Percentiles rank a stretch among this genome's conserved stretches.
Evolutionary conservation across 2,113 vertebrate species (phyloP).

Genomic region (Todiramphus chloris): DNA sequence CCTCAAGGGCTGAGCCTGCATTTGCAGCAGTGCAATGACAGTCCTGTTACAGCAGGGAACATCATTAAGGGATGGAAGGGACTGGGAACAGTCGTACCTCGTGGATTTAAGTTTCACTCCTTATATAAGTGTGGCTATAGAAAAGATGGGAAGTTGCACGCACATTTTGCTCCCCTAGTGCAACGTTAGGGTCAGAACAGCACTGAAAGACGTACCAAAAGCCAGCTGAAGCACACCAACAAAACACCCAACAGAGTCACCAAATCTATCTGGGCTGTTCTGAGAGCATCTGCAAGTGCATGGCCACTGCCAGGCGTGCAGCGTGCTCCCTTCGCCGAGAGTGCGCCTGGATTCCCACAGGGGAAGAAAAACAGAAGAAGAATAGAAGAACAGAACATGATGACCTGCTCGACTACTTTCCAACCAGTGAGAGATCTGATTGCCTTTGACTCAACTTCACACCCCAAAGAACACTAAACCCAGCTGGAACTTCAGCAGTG

Average conservation of each 20-base stretch:
- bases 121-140: accelerated
- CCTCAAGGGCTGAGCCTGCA: background rate
- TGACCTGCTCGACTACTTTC: too few relatives aligned
- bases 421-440: too few relatives aligned
- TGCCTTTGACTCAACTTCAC: too few relatives aligned
- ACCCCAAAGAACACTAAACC: too few relatives aligned
- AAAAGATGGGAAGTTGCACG: background rate
- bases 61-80: background rate
- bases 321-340: background rate
- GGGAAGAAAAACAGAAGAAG: background rate
- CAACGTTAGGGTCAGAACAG: background rate
- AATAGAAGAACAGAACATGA: background rate
- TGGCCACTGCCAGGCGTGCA: background rate
- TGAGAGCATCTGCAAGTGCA: background rate
- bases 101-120: background rate
- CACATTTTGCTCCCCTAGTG: background rate
- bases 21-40: background rate
- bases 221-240: background rate
- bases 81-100: background rate
- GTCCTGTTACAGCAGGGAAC: background rate
- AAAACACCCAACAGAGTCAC: background rate
- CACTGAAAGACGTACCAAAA: background rate
- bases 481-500: too few relatives aligned
- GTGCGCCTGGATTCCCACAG: background rate
- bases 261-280: background rate